Evolutionary conservation across 2,797 vertebrate genomes (phyloP), one percentile per base, ranked within the genome.

Genomic region (Garrulus glandarius): DNA sequence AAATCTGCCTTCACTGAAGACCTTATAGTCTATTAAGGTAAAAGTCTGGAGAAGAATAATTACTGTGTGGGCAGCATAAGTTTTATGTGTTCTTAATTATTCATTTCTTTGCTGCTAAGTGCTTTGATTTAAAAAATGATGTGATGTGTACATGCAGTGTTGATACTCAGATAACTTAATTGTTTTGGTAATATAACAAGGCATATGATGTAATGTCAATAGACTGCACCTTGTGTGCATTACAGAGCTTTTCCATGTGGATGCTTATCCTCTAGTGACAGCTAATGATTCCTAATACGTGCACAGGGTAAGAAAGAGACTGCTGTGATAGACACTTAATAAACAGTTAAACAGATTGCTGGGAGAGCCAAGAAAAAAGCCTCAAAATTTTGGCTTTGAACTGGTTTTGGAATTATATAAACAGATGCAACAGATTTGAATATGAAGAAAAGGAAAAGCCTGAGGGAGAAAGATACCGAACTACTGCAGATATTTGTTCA

Each of bases 181-280:
- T 96, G 84, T 94, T 94, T 94, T 89, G 84, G 91, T 97, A 96
- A 92, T 92, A 95, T 94, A 94, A 93, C 91, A 96, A 96, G 74
- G 83, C 92, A 90, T 84, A 95, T 96, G 95, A 97, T 88, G 91
- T 90, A 96, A 96, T 88, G 63, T 72, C 91, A 95, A 57, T 81
- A 86, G 87, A 89, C 50, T 88, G 83, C 57, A 96, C 70, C 92
- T 94, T 92, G 76, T 94, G 82, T 82, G 76, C 84, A 92, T 95
- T 96, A 92, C 67, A 70, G 87, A 94, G 93, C 47, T 90, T 67
- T 90, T 96, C 80, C 63, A 30, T 70, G 76, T 84, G 53, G 84
- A 88, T 84, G 27, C 55, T 92, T 70, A 93, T 88, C 59, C 80
- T 95, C 89, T 30, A 57, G 74, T 70, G 89, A 84, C 93, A 94